These are phyloP conservation scores for Coenonympha glycerion DNA, from an alignment of 2,888 invertebrate genomes.

Conservation along the genomic window DNA sequence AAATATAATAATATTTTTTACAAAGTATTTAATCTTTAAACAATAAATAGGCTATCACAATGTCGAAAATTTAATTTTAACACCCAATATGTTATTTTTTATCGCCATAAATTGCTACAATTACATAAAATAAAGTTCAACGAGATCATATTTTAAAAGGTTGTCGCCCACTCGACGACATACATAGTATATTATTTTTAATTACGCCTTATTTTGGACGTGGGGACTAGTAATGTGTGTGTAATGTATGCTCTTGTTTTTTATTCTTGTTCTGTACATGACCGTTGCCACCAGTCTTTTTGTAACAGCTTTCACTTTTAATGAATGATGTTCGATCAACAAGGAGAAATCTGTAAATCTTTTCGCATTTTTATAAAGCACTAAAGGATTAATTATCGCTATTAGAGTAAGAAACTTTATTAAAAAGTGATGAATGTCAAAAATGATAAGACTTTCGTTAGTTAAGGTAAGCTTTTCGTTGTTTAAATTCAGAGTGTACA, in stretches of 20 bases:
- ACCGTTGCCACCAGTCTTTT: constrained; percentile 13
- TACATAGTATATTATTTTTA: not conserved
- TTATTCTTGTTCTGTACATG: constrained; percentile 8
- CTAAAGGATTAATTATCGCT: too few relatives aligned
- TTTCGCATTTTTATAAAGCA: too few relatives aligned
- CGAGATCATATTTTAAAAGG: not conserved
- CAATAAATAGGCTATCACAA: not conserved
- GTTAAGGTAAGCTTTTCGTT: too few relatives aligned
- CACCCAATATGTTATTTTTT: not conserved
- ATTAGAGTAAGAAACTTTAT: too few relatives aligned
- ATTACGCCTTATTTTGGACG: constrained; percentile 2
- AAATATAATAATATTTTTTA: too few relatives aligned
- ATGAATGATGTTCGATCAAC: constrained; percentile 18
- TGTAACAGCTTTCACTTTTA: constrained; percentile 22
- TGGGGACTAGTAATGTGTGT: not conserved
- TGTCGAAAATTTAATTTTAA: not conserved
- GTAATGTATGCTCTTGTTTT: constrained; percentile 1
- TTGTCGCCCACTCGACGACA: not conserved
- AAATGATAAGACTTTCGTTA: too few relatives aligned
- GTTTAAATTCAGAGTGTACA: too few relatives aligned
- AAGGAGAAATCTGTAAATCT: too few relatives aligned
- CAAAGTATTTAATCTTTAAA: too few relatives aligned
- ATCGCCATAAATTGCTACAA: not conserved
- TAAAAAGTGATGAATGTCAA: too few relatives aligned
- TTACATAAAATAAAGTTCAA: not conserved